Evolutionary conservation across 2,797 vertebrate species (phyloP).

Genomic region (Lagorchestes hirsutus): DNA sequence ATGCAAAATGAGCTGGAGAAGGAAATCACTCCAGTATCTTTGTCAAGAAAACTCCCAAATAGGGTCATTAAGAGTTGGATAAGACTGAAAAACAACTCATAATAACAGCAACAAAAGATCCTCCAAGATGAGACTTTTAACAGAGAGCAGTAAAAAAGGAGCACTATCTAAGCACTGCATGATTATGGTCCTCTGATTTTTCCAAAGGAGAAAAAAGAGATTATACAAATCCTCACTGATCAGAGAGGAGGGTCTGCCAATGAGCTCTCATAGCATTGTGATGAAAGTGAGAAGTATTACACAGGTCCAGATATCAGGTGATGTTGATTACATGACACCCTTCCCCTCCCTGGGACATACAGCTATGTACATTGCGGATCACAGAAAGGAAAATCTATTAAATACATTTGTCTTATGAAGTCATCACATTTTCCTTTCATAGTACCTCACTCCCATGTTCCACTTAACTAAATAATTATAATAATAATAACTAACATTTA

Average conservation of each 20-base stretch:
- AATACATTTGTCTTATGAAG: constrained; percentile 14
- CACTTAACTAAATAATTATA: not conserved
- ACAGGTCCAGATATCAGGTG: constrained; percentile 33
- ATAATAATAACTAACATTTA: not conserved
- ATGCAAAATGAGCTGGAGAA: not conserved
- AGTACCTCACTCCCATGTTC: not conserved
- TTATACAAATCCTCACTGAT: not conserved
- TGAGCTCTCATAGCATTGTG: not conserved
- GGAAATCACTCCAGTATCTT: not conserved
- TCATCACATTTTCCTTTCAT: constrained; percentile 15
- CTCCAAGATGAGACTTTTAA: not conserved
- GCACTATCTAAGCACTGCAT: not conserved
- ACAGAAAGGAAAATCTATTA: constrained; percentile 45
- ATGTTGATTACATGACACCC: constrained; percentile 36
- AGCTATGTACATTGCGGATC: not conserved
- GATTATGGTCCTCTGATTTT: constrained; percentile 44
- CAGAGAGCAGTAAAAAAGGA: constrained; percentile 28
- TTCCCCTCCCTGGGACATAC: not conserved
- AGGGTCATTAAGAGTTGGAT: not conserved
- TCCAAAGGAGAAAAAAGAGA: constrained; percentile 18
- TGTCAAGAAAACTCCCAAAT: not conserved
- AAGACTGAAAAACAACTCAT: too few species aligned
- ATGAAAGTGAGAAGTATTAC: constrained; percentile 5
- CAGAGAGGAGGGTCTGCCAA: constrained; percentile 42
- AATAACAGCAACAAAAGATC: too few species aligned